These are phyloP conservation scores for Ligdia adustata DNA, from an alignment of 2,888 invertebrate species.

Conservation along the genomic window DNA sequence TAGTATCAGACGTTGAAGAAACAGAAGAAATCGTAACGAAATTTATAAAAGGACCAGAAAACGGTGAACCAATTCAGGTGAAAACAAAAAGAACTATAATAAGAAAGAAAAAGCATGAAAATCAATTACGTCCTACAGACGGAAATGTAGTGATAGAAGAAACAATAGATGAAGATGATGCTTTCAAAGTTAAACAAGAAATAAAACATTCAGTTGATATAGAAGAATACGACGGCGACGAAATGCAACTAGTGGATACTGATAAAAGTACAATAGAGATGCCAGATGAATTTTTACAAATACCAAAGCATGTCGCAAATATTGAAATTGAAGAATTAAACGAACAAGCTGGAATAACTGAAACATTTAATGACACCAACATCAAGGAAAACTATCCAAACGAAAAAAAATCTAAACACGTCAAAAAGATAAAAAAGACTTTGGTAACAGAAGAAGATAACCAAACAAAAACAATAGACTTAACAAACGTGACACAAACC, in stretches of 20 bases:
- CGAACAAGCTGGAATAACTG: slow-evolving; percentile 1
- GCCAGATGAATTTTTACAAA: slow-evolving; percentile 59
- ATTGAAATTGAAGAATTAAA: slow-evolving; percentile 59
- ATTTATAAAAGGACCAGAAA: slow-evolving; percentile 78
- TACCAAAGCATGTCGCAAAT: slow-evolving; percentile 57
- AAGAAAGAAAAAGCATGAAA: slow-evolving; percentile 66
- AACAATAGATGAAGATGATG: slow-evolving; percentile 69
- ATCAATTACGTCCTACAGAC: slow-evolving; percentile 36
- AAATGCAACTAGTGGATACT: slow-evolving; percentile 40
- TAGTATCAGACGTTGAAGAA: slow-evolving; percentile 78
- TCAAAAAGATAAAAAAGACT: not conserved
- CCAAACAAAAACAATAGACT: not conserved
- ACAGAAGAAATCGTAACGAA: slow-evolving; percentile 85
- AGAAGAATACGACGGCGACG: slow-evolving; percentile 66
- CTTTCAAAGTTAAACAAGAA: slow-evolving; percentile 30
- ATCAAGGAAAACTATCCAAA: too few relatives aligned
- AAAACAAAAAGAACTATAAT: slow-evolving; percentile 84
- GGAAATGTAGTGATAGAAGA: slow-evolving; percentile 82
- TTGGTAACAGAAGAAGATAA: slow-evolving; percentile 40
- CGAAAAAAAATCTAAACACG: not conserved
- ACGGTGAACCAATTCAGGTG: slow-evolving; percentile 79
- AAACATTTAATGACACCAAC: too few relatives aligned
- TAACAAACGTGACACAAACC: too few relatives aligned
- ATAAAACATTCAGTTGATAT: slow-evolving; percentile 62
- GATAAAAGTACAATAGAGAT: slow-evolving; percentile 65